A percentile compares a stretch with the other conserved stretches of the same genome.
phyloP scores from a whole-genome alignment of 2,797 vertebrate genomes.

The Danio choprae region DNA sequence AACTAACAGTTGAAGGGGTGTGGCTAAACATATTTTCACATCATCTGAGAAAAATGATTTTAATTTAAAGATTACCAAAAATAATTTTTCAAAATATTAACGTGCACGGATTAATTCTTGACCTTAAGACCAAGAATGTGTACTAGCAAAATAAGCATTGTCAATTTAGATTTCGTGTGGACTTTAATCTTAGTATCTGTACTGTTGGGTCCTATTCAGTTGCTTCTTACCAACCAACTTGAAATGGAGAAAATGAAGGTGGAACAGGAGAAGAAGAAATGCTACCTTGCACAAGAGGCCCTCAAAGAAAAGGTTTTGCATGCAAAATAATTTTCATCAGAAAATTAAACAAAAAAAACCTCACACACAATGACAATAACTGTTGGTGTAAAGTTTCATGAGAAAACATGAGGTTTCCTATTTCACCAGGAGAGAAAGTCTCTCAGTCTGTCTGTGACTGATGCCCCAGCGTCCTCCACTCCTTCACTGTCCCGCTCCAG shows the following conservation, averaged over 20 bases:
- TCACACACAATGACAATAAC: background rate
- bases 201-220: slow-evolving; percentile 71
- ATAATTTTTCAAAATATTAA: too few species aligned
- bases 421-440: slow-evolving; percentile 85
- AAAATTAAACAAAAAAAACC: too few species aligned
- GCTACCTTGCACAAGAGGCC: slow-evolving; percentile 89
- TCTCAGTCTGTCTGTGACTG: slow-evolving; percentile 73
- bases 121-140: too few species aligned
- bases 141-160: too few species aligned
- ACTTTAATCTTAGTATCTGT: background rate
- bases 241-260: slow-evolving; percentile 99
- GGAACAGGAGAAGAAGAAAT: slow-evolving; percentile 97
- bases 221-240: slow-evolving; percentile 88
- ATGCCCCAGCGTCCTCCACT: slow-evolving; percentile 85
- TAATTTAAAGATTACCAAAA: too few species aligned
- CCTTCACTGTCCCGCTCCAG: slow-evolving; percentile 95
- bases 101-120: too few species aligned
- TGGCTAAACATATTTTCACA: too few species aligned
- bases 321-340: too few species aligned
- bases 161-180: too few species aligned
- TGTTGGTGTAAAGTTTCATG: background rate
- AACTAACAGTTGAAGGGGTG: too few species aligned
- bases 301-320: slow-evolving; percentile 88
- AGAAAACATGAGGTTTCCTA: background rate
- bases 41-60: too few species aligned